Base-by-base conservation (phyloP, 2,797 vertebrate genomes). In the Ctenochaetus hawaiiensis region DNA sequence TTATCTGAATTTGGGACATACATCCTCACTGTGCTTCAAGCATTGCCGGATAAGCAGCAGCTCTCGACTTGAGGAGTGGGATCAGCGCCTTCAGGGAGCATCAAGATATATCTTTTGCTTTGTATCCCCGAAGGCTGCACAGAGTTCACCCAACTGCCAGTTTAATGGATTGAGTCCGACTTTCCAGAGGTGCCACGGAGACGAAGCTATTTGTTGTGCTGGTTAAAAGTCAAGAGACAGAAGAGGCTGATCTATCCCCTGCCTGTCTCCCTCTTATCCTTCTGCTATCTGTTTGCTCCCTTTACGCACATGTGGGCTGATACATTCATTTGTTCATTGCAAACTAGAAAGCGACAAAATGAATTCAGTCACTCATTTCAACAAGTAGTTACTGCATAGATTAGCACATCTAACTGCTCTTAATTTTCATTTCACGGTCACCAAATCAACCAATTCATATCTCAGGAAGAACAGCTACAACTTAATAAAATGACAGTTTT, bases 121-220 rank as follows among this genome's bases (percentile, higher is more conserved):
- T 91, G 83, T 92, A 89, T 86, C 87, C 88, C 82, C 37, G 70
- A 83, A 84, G 84, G 75, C 85, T 82, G 85, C 16, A 44, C 83
- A 80, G 67, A 87, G 88, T 87, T 93, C 86, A 80, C 67, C 61
- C 81, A 77, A 54, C 87, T 91, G 89, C 82, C 88, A 87, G 80
- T 93, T 91, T 89, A 91, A 94, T 84, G 87, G 87, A 91, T 92
- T 82, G 83, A 92, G 80, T 72, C 58, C 37, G 56, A 73, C 74
- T 81, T 87, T 89, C 85, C 67, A 77, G 71, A 68, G 75, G 73
- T 74, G 83, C 86, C 77, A 81, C 70, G 43, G 81, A 88, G 83
- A 86, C 72, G 34, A 14, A 74, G 73, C 64, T 81, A 78, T 89
- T 91, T 91, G 82, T 86, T n/a, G 30, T 22, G 22, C 62, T 78